Conservation (phyloP, 2,888 invertebrate genomes). For the Limenitis arthemis region DNA sequence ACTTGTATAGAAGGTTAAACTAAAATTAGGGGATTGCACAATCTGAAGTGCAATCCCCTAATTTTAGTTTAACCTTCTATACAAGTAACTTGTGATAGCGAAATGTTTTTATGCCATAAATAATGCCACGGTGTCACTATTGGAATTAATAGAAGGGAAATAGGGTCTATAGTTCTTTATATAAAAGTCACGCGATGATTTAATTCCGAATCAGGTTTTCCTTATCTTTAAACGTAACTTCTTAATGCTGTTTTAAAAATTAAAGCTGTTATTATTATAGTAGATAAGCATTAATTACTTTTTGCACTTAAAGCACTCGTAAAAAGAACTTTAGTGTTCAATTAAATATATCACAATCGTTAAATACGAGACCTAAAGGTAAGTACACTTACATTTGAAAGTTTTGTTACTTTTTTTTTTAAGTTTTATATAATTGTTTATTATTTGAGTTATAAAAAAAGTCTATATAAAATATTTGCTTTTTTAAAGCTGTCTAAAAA, state of each 20-base stretch:
- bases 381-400: too few relatives aligned
- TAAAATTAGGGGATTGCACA: too few relatives aligned
- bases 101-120: not conserved
- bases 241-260: not conserved
- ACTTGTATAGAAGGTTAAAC: too few relatives aligned
- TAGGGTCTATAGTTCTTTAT: not conserved
- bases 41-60: too few relatives aligned
- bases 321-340: not conserved
- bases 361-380: too few relatives aligned
- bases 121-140: not conserved
- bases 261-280: not conserved
- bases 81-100: not conserved
- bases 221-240: not conserved
- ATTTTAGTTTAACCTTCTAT: not conserved
- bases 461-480: too few relatives aligned
- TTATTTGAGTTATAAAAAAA: too few relatives aligned
- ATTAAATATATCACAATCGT: too few relatives aligned
- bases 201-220: not conserved
- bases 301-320: not conserved
- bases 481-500: too few relatives aligned
- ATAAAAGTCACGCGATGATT: constrained; percentile 10
- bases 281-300: not conserved
- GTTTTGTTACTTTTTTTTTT: too few relatives aligned
- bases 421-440: too few relatives aligned
- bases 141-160: constrained; percentile 1